phyloP scores from a whole-genome alignment of 2,797 vertebrate genomes.

The Miichthys miiuy region DNA sequence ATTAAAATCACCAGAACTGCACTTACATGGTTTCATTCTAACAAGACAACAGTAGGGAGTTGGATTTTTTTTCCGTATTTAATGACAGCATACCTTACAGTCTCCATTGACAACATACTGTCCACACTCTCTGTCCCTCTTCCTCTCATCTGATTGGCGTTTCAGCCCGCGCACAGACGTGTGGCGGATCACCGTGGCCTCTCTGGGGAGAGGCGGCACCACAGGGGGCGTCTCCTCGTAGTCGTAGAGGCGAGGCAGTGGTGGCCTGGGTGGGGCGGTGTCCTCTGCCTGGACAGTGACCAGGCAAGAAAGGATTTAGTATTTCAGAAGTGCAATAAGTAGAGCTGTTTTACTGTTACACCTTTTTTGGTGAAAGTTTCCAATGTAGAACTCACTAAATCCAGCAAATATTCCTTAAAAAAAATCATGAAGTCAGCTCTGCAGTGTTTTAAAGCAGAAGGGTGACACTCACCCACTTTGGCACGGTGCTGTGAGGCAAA shows the following conservation, averaged over 20 bases:
- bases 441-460: not conserved
- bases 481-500: slow-evolving; percentile 75
- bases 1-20: not conserved
- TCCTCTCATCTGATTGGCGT: slow-evolving; percentile 96
- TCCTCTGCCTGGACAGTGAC: slow-evolving; percentile 85
- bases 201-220: slow-evolving; percentile 93
- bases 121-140: slow-evolving; percentile 91
- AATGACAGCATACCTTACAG: slow-evolving; percentile 63
- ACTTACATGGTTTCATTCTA: not conserved
- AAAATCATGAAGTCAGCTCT: not conserved
- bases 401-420: not conserved
- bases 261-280: slow-evolving; percentile 91
- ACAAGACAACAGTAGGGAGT: not conserved
- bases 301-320: not conserved
- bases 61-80: not conserved
- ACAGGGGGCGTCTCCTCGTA: slow-evolving; percentile 93
- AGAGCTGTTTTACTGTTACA: not conserved
- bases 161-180: slow-evolving; percentile 96
- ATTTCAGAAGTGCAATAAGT: not conserved
- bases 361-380: not conserved
- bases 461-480: slow-evolving; percentile 88
- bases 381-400: not conserved
- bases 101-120: slow-evolving; percentile 91
- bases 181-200: slow-evolving; percentile 94
- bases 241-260: slow-evolving; percentile 93